Evolutionary conservation across 2,113 vertebrate genomes (phyloP), one percentile per base, ranked within the genome.

Genomic region (Barnardius zonarius): DNA sequence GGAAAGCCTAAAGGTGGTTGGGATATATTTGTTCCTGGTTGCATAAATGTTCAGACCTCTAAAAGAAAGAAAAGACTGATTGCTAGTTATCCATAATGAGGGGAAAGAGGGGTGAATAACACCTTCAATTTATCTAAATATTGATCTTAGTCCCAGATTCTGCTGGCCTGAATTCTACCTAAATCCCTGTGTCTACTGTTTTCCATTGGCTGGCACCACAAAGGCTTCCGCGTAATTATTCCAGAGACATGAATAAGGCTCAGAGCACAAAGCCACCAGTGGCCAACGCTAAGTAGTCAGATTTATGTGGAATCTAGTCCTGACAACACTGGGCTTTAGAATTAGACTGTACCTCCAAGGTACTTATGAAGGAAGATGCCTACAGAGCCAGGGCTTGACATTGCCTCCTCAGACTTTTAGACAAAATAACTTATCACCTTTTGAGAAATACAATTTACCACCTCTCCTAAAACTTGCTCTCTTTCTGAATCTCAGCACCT

Each of bases 141-240:
- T 83, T 88, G 86, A 92, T 94, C 57, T 86, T 68, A 77, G 43
- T 92, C 62, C 73, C 91, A 91, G 91, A 82, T 83, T 89, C 61
- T 89, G n/a, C 57, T 89, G 91, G 91, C 66, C 77, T 89, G 64
- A 89, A 95, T 89, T 86, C 86, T 52, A 82, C 43, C n/a, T 84
- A 88, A 90, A 88, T 88, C 68, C 51, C 35, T 75, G 25, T 82
- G 69, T 69, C 62, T 84, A 86, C 86, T 78, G 13, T 82, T 78
- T 92, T 70, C 30, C 51, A 82, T 44, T 86, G 77, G 66, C 61
- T 91, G 61, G 86, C 48, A 89, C 66, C 33, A 57, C 48, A 85
- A 72, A 78, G 27, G 22, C 81, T 91, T 95, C 77, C 59, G 17
- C 49, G 20, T 77, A 93, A 83, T 92, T 92, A 78, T 81, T 91